Evolutionary conservation across 2,797 vertebrate species (phyloP).

Genomic region (Oophaga sylvatica): DNA sequence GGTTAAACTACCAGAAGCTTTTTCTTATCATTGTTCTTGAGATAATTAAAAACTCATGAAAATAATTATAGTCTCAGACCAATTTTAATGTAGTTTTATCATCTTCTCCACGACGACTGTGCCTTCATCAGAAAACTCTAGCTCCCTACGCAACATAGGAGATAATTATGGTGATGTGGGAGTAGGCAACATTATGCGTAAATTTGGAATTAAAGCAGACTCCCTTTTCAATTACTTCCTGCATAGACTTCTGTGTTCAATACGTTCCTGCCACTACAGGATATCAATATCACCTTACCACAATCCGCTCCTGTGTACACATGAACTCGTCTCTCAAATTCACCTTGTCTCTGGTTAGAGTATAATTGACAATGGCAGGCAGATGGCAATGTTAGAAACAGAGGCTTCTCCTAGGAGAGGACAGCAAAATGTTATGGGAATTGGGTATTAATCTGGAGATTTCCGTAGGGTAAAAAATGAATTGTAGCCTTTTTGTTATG

Average conservation of each 20-base stretch:
- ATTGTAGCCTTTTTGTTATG: slow-evolving; percentile 59
- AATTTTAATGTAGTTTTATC: slow-evolving; percentile 30
- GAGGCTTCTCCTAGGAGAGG: slow-evolving; percentile 6
- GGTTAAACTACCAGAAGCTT: not conserved
- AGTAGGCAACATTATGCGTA: slow-evolving; percentile 30
- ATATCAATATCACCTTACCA: slow-evolving; percentile 44
- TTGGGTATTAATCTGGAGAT: slow-evolving; percentile 61
- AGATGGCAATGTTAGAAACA: slow-evolving; percentile 36
- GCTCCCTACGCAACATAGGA: not conserved
- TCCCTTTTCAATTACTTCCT: slow-evolving; percentile 52
- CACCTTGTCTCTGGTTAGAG: slow-evolving; percentile 23
- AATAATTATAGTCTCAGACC: slow-evolving; percentile 6
- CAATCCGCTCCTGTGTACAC: slow-evolving; percentile 28
- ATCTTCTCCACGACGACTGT: not conserved
- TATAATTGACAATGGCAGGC: slow-evolving; percentile 52
- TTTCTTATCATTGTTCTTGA: slow-evolving; percentile 15
- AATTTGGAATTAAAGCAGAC: slow-evolving; percentile 35
- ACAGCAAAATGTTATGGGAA: slow-evolving; percentile 43
- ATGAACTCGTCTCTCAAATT: slow-evolving; percentile 14
- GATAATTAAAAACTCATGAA: slow-evolving; percentile 1
- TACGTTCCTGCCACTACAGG: slow-evolving; percentile 24
- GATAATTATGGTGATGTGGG: slow-evolving; percentile 30
- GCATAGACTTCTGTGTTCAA: slow-evolving; percentile 24
- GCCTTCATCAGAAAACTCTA: slow-evolving; percentile 20
- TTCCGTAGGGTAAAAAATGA: slow-evolving; percentile 54